A percentile compares a stretch with the other conserved stretches of the same genome.
phyloP scores from a whole-genome alignment of 2,888 invertebrate genomes.

The Sinodicranocentrus sp. region DNA sequence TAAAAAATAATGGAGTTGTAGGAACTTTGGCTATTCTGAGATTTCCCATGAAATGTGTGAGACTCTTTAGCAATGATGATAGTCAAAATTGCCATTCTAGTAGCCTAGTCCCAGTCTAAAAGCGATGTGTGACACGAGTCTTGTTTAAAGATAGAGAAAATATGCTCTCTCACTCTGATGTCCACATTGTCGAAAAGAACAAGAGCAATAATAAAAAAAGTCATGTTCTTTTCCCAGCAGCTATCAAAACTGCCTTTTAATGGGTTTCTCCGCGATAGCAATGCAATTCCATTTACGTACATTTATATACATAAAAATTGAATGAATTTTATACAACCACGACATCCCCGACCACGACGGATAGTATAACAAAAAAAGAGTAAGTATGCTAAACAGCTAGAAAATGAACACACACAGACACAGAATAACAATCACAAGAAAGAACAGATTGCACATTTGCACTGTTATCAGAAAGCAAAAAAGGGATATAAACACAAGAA shows the following conservation, averaged over 20 bases:
- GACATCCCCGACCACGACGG: not conserved
- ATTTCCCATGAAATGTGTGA: not conserved
- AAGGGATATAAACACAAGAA: too few species aligned
- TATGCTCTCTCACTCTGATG: not conserved
- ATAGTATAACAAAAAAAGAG: not conserved
- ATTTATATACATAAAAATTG: not conserved
- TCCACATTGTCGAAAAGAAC: not conserved
- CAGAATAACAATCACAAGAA: not conserved
- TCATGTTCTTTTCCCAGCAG: constrained; percentile 14
- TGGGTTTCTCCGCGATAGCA: not conserved
- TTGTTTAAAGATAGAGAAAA: too few species aligned
- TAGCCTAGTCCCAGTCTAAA: not conserved
- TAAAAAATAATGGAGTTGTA: too few species aligned
- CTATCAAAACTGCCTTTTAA: constrained; percentile 7
- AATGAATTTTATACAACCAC: constrained; percentile 11
- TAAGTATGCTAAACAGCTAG: not conserved
- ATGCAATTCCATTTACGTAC: constrained; percentile 1
- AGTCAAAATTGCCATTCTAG: not conserved
- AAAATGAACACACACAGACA: not conserved
- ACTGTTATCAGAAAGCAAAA: too few species aligned
- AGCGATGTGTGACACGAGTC: too few species aligned
- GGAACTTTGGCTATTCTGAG: too few species aligned
- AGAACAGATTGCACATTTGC: not conserved
- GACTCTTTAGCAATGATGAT: not conserved
- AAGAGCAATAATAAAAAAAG: constrained; percentile 24